phyloP scores from a whole-genome alignment of 2,888 invertebrate genomes.

The Pseudanteris insignis region DNA sequence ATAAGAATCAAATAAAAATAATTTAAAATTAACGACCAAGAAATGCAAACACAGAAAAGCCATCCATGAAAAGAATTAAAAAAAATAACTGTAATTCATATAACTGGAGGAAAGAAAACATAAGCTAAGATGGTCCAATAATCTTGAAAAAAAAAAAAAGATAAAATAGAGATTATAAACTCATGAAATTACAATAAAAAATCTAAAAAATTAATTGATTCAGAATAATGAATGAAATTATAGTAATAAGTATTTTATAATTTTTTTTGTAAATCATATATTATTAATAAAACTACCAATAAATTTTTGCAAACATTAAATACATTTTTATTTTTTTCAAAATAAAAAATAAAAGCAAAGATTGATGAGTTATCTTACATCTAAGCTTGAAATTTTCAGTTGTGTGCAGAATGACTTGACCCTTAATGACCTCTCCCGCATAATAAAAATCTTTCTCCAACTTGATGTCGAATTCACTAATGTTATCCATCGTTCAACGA shows the following conservation, averaged over 20 bases:
- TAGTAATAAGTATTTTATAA: too few relatives aligned
- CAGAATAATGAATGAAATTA: too few relatives aligned
- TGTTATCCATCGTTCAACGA: conserved; percentile 74
- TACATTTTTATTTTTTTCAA: too few relatives aligned
- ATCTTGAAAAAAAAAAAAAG: conserved; percentile 26
- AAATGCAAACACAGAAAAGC: conserved; percentile 21
- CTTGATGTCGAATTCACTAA: conserved; percentile 79
- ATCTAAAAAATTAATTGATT: too few relatives aligned
- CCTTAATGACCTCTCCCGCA: conserved; percentile 76
- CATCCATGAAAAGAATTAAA: conserved; percentile 27
- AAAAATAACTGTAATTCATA: conserved; percentile 32
- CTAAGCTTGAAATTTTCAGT: conserved; percentile 79
- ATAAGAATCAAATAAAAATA: conserved; percentile 9
- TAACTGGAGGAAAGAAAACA: conserved; percentile 30
- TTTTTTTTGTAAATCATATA: too few relatives aligned
- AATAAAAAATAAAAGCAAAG: too few relatives aligned
- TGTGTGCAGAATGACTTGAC: conserved; percentile 76
- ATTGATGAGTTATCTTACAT: conserved; percentile 68
- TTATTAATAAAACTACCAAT: too few relatives aligned
- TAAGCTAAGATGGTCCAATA: conserved; percentile 24
- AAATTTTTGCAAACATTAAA: too few relatives aligned
- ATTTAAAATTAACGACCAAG: conserved; percentile 26
- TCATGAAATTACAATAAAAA: conserved; percentile 2
- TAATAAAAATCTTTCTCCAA: conserved; percentile 80
- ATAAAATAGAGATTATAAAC: too few relatives aligned